phyloP scores from a whole-genome alignment of 1,140 invertebrate genomes.

The Cydia fagiglandana region DNA sequence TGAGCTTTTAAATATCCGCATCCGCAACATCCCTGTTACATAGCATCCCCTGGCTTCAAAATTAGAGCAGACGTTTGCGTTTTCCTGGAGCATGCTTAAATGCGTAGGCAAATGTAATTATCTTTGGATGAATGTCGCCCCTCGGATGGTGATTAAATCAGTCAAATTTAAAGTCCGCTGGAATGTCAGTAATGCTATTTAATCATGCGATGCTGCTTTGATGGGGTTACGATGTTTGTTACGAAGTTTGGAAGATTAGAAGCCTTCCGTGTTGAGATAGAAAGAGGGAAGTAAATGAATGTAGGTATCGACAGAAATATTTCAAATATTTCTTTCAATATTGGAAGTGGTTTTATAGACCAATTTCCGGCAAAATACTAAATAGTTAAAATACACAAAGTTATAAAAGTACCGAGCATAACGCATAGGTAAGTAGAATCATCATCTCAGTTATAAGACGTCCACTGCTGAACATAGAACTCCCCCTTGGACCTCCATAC shows the following conservation, averaged over 20 bases:
- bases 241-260: constrained; percentile 2
- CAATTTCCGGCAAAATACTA: too few relatives aligned
- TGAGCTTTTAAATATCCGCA: too few relatives aligned
- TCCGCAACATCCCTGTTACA: too few relatives aligned
- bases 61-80: constrained; percentile 19
- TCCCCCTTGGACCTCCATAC: too few relatives aligned
- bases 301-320: neutral
- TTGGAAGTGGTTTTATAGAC: too few relatives aligned
- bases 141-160: constrained; percentile 23
- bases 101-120: constrained; percentile 34
- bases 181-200: constrained; percentile 30
- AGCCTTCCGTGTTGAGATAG: neutral
- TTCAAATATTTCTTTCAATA: neutral
- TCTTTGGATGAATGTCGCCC: constrained; percentile 30
- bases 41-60: constrained; percentile 15
- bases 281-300: neutral
- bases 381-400: too few relatives aligned
- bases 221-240: constrained; percentile 23
- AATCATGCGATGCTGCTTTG: constrained; percentile 24
- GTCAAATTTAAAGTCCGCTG: constrained; percentile 31
- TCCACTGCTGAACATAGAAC: too few relatives aligned
- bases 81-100: constrained; percentile 30
- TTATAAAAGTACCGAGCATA: too few relatives aligned
- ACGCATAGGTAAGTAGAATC: too few relatives aligned
- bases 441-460: too few relatives aligned